phyloP scores from a whole-genome alignment of 2,113 vertebrate species.

The Phalacrocorax pelagicus region DNA sequence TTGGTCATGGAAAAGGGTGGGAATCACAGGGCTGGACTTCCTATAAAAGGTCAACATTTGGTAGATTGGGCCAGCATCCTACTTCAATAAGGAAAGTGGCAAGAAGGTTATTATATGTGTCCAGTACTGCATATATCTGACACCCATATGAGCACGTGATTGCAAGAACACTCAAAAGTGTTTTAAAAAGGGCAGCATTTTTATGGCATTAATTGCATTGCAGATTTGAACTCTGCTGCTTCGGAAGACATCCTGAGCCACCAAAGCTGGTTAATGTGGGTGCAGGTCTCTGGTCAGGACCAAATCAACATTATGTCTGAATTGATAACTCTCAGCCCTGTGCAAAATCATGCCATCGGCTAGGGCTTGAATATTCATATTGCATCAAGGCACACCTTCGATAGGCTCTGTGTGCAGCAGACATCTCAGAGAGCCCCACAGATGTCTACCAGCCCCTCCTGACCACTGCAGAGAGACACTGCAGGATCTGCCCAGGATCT shows the following conservation, averaged over 20 bases:
- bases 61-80: background rate
- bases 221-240: background rate
- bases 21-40: background rate
- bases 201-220: background rate
- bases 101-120: background rate
- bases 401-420: background rate
- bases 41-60: background rate
- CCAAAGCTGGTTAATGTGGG: background rate
- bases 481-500: background rate
- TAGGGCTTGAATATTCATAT: background rate
- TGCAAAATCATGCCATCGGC: background rate
- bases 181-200: background rate
- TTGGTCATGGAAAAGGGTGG: background rate
- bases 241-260: background rate
- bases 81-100: background rate
- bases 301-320: background rate
- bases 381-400: background rate
- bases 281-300: background rate
- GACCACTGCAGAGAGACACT: background rate
- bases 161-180: background rate
- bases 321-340: background rate
- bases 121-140: background rate
- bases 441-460: background rate
- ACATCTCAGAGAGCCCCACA: background rate
- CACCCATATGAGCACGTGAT: rapidly evolving